Base-by-base conservation (phyloP, 2,797 vertebrate species). In the Cuculus canorus region DNA sequence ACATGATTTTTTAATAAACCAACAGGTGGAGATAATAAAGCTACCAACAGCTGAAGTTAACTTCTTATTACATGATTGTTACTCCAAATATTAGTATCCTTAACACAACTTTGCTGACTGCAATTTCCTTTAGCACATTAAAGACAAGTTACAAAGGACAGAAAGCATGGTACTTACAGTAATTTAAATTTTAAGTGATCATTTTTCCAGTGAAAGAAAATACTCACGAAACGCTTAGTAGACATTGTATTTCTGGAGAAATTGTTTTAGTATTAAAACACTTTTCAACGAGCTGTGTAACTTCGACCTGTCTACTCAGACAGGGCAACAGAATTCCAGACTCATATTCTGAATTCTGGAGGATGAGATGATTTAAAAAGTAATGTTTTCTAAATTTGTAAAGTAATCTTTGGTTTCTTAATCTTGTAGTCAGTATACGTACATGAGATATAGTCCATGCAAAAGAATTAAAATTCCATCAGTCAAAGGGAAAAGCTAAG, bases 1-100 rank as follows among this genome's bases (percentile, higher is more conserved):
- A 45, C 72, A 82, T 59, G 54, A 86, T 61, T 91, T 91, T 94
- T 92, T 82, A 91, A 92, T 89, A 92, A 95, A 79, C 23, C 32
- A 88, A 85, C 68, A 88, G 78, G 70, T 95, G 71, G 70, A 93
- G 50, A 86, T 71, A 90, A 90, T 85, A 88, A 87, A 87, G 39
- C 35, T 71, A 90, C n/a, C 14, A 86, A 81, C 4, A 86, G n/a
- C 13, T 13, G 3, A 90, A 82, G 63, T 79, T 50, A 86, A 48
- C 13, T 80, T 88, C 39, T 48, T 82, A 52, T 22, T 73, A 92
- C 8, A 68, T 30, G 17, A 41, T 25, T 66, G 89, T 83, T 65
- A 68, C n/a, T 77, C 30, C 14, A n/a, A 86, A 0, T 24, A 35
- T 59, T 53, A 69, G 19, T 30, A 76, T 60, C 28, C 23, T 61